Percentiles rank a stretch among this genome's conserved stretches.
Conservation (phyloP, 2,113 vertebrate species). For the Tursiops truncatus region DNA sequence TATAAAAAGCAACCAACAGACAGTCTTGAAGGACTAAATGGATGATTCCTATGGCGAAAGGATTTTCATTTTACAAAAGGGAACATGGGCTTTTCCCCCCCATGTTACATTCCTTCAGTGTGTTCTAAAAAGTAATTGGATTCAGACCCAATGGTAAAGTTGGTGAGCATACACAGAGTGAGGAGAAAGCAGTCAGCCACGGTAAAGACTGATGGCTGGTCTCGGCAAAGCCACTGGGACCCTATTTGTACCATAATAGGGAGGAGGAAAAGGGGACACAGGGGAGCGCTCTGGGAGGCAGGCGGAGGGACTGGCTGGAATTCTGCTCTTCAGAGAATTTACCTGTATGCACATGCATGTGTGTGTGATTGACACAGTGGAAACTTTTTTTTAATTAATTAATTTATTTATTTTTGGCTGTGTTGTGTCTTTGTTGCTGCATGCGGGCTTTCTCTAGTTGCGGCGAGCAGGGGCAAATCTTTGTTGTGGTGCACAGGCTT, state of each 20-base stretch:
- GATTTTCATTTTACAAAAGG: conserved; percentile 9
- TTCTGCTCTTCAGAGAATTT: neutral
- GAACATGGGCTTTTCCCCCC: neutral
- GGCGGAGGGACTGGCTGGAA: neutral
- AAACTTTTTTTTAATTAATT: neutral
- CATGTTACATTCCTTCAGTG: neutral
- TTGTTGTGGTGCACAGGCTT: accelerated
- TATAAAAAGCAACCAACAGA: neutral
- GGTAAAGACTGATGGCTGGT: neutral
- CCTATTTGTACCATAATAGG: neutral
- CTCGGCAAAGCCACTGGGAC: neutral
- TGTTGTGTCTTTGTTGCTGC: accelerated
- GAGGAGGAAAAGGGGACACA: neutral
- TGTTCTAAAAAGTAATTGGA: neutral
- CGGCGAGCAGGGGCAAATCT: accelerated
- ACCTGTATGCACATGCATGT: neutral
- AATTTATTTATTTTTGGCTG: too few species aligned
- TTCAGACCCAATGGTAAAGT: neutral
- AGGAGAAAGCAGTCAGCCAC: neutral
- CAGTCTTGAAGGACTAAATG: neutral
- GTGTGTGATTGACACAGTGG: neutral
- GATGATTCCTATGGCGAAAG: neutral
- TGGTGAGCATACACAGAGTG: neutral
- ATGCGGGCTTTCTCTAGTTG: accelerated
- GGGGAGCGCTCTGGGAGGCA: neutral